Conservation (phyloP, 2,113 vertebrate genomes). For the Coptodon bakossiorum region DNA sequence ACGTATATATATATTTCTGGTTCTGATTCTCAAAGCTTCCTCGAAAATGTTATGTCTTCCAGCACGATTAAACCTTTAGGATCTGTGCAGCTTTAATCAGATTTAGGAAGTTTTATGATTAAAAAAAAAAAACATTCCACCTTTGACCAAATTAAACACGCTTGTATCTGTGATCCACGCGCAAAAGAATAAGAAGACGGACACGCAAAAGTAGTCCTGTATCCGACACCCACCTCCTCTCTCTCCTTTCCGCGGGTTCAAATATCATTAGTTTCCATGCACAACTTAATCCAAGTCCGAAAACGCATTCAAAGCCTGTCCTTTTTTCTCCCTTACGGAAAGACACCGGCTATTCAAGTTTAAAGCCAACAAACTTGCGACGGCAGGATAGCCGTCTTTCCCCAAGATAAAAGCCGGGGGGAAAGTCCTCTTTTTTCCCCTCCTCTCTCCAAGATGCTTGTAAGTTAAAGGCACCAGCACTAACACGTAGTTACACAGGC, state of each 20-base stretch:
- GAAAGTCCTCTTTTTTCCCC: not conserved
- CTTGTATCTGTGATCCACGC: not conserved
- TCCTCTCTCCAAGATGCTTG: conserved; percentile 36
- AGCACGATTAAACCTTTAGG: not conserved
- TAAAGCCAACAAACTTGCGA: not conserved
- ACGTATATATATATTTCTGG: not conserved
- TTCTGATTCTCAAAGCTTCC: not conserved
- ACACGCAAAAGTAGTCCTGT: not conserved
- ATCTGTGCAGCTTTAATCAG: not conserved
- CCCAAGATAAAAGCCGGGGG: not conserved
- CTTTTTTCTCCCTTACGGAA: not conserved
- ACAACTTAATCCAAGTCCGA: conserved; percentile 18
- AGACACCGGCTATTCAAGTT: not conserved
- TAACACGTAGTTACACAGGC: conserved; percentile 48
- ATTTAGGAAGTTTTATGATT: not conserved
- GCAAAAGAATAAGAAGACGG: not conserved
- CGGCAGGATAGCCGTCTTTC: not conserved
- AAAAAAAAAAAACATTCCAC: not conserved
- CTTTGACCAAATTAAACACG: not conserved
- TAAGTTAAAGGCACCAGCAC: conserved; percentile 24
- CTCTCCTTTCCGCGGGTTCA: conserved; percentile 24
- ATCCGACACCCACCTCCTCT: conserved; percentile 53
- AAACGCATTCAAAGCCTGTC: not conserved
- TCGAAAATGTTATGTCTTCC: not conserved
- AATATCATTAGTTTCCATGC: conserved; percentile 47